Evolutionary conservation across 1,140 invertebrate species (phyloP), one percentile per base, ranked within the genome.

Genomic region (Paraescarpia echinospica): DNA sequence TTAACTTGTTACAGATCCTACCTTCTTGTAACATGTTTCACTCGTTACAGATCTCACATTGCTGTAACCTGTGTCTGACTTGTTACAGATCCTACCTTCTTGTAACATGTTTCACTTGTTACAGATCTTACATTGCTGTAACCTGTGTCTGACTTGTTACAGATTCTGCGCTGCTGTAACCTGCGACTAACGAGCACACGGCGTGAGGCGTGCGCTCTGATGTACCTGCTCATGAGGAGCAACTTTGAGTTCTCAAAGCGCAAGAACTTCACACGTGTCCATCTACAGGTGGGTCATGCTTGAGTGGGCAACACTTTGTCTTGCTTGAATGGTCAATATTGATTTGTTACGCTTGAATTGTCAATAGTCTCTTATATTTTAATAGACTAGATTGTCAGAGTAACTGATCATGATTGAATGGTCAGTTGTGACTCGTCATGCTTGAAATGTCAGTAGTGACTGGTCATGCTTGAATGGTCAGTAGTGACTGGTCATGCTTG

Each of bases 161-260:
- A 96, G 95, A 94, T 96, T 9, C 92, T 96, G 91, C 93, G 94
- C 0, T 96, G 96, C 94, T 96, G 96, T 93, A 96, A 95, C 93
- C 95, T 95, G 4, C 94, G 95, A 89, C 94, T 96, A 33, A 94
- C 94, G 51, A 94, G 95, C 0, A 95, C 95, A 59, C 97, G 98
- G 48, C 98, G 98, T 94, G 98, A 99, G 95, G 98, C 98, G 0
- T 98, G 98, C 94, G 98, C 98, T 92, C 97, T 98, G 14, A 96
- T 99, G 0, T 99, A 99, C 96, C 96, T 99, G 77, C 96, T 99
- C 34, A 98, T 99, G 98, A 97, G 98, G 93, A 98, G 98, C 94
- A 99, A 99, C 96, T 99, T 98, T 96, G 98, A 99, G 95, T 98
- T 98, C 94, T 98, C 97, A 34, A 97, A 97, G 90, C 97, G 97